Conservation (phyloP, 2,888 invertebrate species). For the Diarsia brunnea region DNA sequence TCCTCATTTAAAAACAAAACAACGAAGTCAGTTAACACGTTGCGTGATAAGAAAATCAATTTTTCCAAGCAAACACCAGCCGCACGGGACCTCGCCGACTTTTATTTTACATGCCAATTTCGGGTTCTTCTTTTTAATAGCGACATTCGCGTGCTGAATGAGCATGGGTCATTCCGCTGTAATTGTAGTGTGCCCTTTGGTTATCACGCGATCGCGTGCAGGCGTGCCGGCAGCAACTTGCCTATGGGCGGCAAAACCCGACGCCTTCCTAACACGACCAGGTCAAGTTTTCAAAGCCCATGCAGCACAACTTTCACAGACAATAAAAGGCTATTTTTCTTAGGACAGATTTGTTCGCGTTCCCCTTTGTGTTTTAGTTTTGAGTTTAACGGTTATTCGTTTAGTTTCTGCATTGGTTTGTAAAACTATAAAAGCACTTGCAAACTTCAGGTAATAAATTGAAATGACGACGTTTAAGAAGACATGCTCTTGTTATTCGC, state of each 20-base stretch:
- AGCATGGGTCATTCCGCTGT: constrained; percentile 82
- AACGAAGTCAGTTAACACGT: constrained; percentile 50
- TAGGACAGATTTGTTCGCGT: constrained; percentile 47
- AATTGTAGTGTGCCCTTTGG: constrained; percentile 83
- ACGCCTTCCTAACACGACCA: constrained; percentile 56
- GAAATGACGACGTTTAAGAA: constrained; percentile 3
- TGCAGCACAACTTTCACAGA: constrained; percentile 56
- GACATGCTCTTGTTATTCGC: background rate
- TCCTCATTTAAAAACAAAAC: constrained; percentile 38
- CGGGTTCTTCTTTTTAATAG: constrained; percentile 78
- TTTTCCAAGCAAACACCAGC: constrained; percentile 59
- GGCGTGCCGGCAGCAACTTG: constrained; percentile 16
- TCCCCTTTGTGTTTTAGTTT: constrained; percentile 45
- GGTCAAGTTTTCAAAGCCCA: constrained; percentile 60
- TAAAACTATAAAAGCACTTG: constrained; percentile 44
- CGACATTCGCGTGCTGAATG: constrained; percentile 83
- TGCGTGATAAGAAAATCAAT: constrained; percentile 71
- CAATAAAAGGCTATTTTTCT: constrained; percentile 59
- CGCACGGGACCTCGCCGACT: constrained; percentile 63
- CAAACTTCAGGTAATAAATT: constrained; percentile 16
- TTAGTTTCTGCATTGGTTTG: constrained; percentile 43
- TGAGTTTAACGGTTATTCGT: constrained; percentile 46
- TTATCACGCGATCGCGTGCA: constrained; percentile 86
- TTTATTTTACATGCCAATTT: constrained; percentile 74
- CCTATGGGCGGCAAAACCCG: constrained; percentile 43